phyloP scores from a whole-genome alignment of 92 coral and sea anemone species.

The Umimayanthus chanpuru region DNA sequence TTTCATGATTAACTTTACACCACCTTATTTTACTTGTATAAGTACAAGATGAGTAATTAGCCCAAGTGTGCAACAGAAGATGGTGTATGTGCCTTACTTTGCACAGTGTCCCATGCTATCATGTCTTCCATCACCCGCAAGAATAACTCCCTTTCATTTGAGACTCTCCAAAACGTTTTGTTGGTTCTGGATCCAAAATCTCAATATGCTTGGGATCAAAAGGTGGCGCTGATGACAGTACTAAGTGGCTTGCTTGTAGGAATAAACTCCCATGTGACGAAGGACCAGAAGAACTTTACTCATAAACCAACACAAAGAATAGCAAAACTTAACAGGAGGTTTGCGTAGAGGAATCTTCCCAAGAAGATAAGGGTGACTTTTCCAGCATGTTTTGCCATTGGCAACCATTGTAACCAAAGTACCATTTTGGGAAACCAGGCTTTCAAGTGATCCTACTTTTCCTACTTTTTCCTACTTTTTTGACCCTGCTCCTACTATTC shows the following conservation, averaged over 20 bases:
- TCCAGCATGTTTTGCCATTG: conserved; percentile 64
- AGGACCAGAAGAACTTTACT: conserved; percentile 60
- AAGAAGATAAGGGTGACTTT: conserved; percentile 66
- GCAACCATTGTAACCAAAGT: conserved; percentile 54
- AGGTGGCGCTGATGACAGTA: conserved; percentile 58
- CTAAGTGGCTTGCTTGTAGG: conserved; percentile 36
- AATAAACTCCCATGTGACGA: conserved; percentile 56
- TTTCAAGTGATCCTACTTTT: too few relatives aligned
- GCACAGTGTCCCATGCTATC: conserved; percentile 62
- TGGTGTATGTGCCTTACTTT: conserved; percentile 63
- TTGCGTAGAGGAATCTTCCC: conserved; percentile 65
- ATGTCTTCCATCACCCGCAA: conserved; percentile 63
- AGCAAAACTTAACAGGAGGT: conserved; percentile 61
- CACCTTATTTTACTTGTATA: conserved; percentile 50
- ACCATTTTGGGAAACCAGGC: conserved; percentile 64
- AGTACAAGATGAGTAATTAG: conserved; percentile 49
- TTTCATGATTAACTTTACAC: conserved; percentile 3
- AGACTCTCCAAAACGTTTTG: conserved; percentile 36
- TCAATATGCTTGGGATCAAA: conserved; percentile 51
- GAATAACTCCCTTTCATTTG: conserved; percentile 53
- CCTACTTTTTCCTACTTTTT: too few relatives aligned
- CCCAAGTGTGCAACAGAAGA: conserved; percentile 58
- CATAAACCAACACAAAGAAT: conserved; percentile 65
- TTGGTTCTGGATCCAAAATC: conserved; percentile 51
- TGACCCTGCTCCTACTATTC: too few relatives aligned